These are phyloP conservation scores for Microcebus ravelobensis DNA, from an alignment of 2,113 vertebrate genomes.

Conservation along the genomic window DNA sequence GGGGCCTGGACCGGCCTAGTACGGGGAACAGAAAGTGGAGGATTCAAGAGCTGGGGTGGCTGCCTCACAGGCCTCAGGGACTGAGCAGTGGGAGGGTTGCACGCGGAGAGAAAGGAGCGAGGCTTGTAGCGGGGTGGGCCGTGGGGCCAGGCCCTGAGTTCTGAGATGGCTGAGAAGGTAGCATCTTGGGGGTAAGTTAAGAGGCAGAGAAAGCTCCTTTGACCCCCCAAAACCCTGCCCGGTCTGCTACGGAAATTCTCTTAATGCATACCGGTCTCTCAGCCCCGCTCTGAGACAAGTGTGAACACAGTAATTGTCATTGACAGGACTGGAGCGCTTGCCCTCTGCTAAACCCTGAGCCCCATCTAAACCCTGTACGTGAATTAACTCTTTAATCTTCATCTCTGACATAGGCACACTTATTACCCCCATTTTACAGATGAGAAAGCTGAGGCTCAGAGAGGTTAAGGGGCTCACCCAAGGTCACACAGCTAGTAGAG, in stretches of 20 bases:
- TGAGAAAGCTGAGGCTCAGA: background rate
- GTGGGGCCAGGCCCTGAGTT: background rate
- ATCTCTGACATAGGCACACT: background rate
- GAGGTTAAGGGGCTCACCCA: background rate
- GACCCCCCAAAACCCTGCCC: background rate
- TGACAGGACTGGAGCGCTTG: background rate
- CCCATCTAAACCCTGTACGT: background rate
- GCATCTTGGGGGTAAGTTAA: background rate
- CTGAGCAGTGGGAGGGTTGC: no score
- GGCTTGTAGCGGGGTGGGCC: background rate
- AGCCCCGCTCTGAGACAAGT: background rate
- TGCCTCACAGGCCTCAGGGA: background rate
- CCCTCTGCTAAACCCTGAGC: background rate
- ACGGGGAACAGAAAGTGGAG: background rate
- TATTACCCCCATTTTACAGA: background rate
- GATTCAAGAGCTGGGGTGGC: no score
- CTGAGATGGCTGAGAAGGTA: background rate
- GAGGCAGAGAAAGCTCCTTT: background rate
- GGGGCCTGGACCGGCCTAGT: background rate
- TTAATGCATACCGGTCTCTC: background rate
- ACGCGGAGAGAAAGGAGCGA: background rate
- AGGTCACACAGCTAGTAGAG: background rate
- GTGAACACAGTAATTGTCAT: background rate
- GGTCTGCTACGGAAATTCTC: background rate
- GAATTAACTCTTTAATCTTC: background rate